A percentile compares a stretch with the other conserved stretches of the same genome.
Conservation (phyloP, 92 coral and sea anemone genomes). For the Meandrina meandrites region DNA sequence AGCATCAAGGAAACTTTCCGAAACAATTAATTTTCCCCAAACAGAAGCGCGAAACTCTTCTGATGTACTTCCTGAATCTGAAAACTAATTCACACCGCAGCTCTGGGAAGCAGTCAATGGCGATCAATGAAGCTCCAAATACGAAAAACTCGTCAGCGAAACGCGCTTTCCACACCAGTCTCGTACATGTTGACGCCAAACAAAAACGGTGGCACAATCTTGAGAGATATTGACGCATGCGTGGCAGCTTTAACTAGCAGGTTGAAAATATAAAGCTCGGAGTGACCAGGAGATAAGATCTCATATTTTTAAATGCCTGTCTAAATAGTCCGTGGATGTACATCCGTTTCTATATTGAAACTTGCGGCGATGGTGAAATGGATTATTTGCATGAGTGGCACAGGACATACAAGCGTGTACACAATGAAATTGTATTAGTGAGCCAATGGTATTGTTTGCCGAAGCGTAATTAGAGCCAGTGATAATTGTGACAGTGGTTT, state of each 20-base stretch:
- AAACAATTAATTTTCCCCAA: slow-evolving; percentile 49
- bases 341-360: slow-evolving; percentile 51
- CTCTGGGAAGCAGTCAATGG: not conserved
- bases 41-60: slow-evolving; percentile 37
- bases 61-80: slow-evolving; percentile 65
- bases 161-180: not conserved
- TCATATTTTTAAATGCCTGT: slow-evolving; percentile 36
- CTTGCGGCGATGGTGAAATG: slow-evolving; percentile 49
- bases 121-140: not conserved
- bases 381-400: slow-evolving; percentile 65
- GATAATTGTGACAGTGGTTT: slow-evolving; percentile 67
- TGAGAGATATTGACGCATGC: slow-evolving; percentile 31
- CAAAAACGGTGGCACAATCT: not conserved
- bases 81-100: slow-evolving; percentile 34
- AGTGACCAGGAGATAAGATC: slow-evolving; percentile 36
- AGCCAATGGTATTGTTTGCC: slow-evolving; percentile 72
- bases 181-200: not conserved
- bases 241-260: not conserved
- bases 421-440: slow-evolving; percentile 75
- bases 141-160: not conserved
- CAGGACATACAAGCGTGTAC: slow-evolving; percentile 58
- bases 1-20: slow-evolving; percentile 49
- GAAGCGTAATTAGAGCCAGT: slow-evolving; percentile 73
- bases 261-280: slow-evolving; percentile 23
- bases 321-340: slow-evolving; percentile 34